Evolutionary conservation across 2,113 vertebrate genomes (phyloP), one percentile per base, ranked within the genome.

Genomic region (Axis porcinus): DNA sequence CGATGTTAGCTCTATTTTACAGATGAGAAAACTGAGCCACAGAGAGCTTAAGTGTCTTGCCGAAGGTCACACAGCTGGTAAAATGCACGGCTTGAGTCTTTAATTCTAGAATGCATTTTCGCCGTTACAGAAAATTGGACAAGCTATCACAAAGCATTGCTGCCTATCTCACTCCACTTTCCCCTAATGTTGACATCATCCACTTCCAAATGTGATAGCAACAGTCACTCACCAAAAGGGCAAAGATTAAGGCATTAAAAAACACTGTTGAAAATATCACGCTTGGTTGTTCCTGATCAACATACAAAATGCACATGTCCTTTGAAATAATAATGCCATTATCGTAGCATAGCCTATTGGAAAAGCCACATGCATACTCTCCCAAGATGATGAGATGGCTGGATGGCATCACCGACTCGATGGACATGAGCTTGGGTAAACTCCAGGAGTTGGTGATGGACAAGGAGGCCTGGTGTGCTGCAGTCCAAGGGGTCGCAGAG

Each of bases 101-200:
- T 12, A 62, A 40, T 25, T 62, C 50, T 4, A 43, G 27, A 23
- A 62, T 33, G 27, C 0, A 0, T 74, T 3, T 94, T 62, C 7
- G 7, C 12, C 28, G 6, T 86, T 13, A 16, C 43, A 52, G 27
- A 40, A 17, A 52, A 76, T 2, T 10, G 67, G 82, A n/a, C 6
- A 47, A 5, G 15, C 52, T 6, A 28, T 36, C 12, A 17, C 50
- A 55, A 14, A 92, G 60, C 30, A 10, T 17, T 3, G 6, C 11
- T 16, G 6, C 0, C 1, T 6, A 19, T 27, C 6, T 2, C 11
- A 7, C 16, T 58, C 7, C 16, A 4, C 7, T 50, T 86, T 36
- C 52, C 23, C 54, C 36, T 7, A 60, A 19, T 19, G 6, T 21
- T 74, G 28, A 21, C 23, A 28, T 28, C 62, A 36, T 6, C 2